Base-by-base conservation (phyloP, 2,797 vertebrate genomes). In the Margarornis squamiger region DNA sequence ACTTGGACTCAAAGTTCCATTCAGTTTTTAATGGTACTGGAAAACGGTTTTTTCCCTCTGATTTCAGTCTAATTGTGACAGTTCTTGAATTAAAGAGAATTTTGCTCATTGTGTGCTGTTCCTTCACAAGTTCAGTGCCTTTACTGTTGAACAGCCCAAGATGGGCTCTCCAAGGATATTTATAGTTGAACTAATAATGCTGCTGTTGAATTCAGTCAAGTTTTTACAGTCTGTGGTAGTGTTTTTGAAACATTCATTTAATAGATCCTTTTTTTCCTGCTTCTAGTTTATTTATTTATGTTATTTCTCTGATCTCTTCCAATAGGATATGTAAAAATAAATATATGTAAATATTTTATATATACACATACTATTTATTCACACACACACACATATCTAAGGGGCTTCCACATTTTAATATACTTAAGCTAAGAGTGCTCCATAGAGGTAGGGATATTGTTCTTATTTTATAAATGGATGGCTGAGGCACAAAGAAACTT, bases 41-140 rank as follows among this genome's bases (percentile, higher is more conserved):
- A 84, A 88, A 74, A 34, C 29, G 0, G 0, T 32, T 41, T 55
- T 36, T 5, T 1, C 6, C 7, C 32, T 59, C 20, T 34, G 14
- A 48, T 75, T 91, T 52, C 43, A 43, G 22, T 66, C 38, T 46
- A 9, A 41, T 46, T 62, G 7, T 58, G 71, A 10, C 30, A 32
- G 4, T 63, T 77, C 52, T 38, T 66, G 34, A 68, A 12, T 23
- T 45, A 51, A 79, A 67, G 6, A 59, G 10, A 9, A 5, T 52
- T 48, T 48, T 43, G 57, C 32, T 59, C 49, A 10, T 19, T 1
- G 0, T 29, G 15, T 36, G 26, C 30, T 11, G 15, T 39, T 72
- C 49, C 54, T 85, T 55, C 41, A 51, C 32, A 52, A 24, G 38
- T 32, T 43, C 26, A 39, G 24, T 36, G 15, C 38, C 48, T 61